Conservation (phyloP, 2,113 vertebrate genomes). For the Sarotherodon lohbergeri region DNA sequence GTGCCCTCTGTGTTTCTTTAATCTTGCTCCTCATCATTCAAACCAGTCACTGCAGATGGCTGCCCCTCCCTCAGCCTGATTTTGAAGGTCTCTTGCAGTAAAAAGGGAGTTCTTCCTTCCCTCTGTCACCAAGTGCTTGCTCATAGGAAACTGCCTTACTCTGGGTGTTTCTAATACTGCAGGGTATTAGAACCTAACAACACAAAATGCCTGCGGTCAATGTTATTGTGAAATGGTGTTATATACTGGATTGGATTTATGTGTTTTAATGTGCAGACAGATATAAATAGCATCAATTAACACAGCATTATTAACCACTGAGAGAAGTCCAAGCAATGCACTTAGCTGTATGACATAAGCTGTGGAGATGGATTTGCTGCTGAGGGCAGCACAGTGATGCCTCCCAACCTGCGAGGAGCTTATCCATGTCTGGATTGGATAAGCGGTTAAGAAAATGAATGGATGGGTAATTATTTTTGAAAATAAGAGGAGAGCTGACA, state of each 20-base stretch:
- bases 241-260: background rate
- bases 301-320: conserved; percentile 3
- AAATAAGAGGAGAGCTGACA: background rate
- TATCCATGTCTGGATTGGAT: background rate
- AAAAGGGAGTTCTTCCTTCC: background rate
- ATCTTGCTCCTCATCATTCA: background rate
- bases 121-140: background rate
- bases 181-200: background rate
- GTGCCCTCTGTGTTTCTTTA: background rate
- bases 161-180: background rate
- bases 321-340: conserved; percentile 59
- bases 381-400: background rate
- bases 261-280: conserved; percentile 59
- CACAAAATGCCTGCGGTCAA: background rate
- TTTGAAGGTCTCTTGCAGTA: background rate
- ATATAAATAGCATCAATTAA: conserved; percentile 45
- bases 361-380: background rate
- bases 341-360: conserved; percentile 40
- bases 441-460: background rate
- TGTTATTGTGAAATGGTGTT: background rate
- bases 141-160: background rate
- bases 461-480: background rate
- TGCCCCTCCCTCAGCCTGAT: background rate
- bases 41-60: background rate
- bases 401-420: background rate